Conservation (phyloP, 2,888 invertebrate species). For the Petrolisthes cinctipes region DNA sequence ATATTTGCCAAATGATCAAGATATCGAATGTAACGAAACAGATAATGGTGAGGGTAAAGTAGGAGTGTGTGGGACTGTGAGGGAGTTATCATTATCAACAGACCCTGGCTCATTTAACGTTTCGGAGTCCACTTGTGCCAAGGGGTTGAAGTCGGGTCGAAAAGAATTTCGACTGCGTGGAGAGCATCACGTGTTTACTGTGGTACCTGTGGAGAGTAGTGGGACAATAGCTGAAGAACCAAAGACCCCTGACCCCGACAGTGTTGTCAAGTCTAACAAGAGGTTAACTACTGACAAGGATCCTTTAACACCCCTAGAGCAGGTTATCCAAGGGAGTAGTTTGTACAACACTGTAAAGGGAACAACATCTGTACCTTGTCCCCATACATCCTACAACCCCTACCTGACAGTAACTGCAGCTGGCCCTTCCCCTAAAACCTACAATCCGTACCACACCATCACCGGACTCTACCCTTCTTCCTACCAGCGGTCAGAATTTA, state of each 20-base stretch:
- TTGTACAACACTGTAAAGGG: neutral
- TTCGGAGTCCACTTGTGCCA: neutral
- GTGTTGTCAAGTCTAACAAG: neutral
- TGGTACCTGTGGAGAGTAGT: constrained; percentile 37
- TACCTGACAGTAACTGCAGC: constrained; percentile 7
- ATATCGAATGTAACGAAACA: too few species aligned
- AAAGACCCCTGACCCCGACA: neutral
- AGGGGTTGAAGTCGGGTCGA: neutral
- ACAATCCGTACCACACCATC: constrained; percentile 49
- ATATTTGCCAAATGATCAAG: too few species aligned
- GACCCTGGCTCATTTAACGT: neutral
- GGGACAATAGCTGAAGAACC: constrained; percentile 11
- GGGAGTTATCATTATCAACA: neutral
- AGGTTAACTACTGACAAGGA: too few species aligned
- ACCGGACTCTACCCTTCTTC: constrained; percentile 32
- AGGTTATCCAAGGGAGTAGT: neutral
- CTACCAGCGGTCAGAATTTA: constrained; percentile 23
- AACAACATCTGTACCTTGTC: neutral
- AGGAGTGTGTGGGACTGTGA: neutral
- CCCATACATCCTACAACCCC: neutral
- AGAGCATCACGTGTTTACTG: constrained; percentile 25
- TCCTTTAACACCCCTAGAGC: too few species aligned
- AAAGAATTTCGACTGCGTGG: constrained; percentile 26
- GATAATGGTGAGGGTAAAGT: neutral
- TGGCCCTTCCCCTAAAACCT: neutral